Conservation (phyloP, 2,888 invertebrate genomes). For the Diaphora mendica region DNA sequence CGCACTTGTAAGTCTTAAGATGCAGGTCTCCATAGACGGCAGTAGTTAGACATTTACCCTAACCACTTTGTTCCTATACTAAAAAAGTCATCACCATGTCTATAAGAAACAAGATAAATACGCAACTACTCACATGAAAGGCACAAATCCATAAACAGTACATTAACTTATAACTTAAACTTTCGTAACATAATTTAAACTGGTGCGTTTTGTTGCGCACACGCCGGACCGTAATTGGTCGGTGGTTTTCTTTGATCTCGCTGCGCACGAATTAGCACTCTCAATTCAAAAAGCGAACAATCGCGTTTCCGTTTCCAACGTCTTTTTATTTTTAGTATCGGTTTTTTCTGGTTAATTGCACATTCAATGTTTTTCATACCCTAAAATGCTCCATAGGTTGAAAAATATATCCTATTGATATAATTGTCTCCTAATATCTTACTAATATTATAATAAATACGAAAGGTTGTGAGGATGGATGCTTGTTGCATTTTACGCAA, state of each 20-base stretch:
- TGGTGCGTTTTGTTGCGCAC: conserved; percentile 75
- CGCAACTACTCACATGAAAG: conserved; percentile 3
- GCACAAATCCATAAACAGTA: conserved; percentile 8
- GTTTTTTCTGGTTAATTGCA: conserved; percentile 38
- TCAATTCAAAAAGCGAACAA: conserved; percentile 65
- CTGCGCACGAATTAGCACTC: conserved; percentile 77
- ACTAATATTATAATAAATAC: too few relatives aligned
- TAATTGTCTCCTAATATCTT: too few relatives aligned
- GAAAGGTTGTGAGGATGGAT: too few relatives aligned
- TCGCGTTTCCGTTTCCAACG: conserved; percentile 70
- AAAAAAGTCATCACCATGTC: not conserved
- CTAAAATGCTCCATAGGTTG: conserved; percentile 13
- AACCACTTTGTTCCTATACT: too few relatives aligned
- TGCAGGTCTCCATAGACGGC: too few relatives aligned
- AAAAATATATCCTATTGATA: not conserved
- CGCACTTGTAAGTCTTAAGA: too few relatives aligned
- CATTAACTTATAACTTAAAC: conserved; percentile 33
- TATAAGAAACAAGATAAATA: not conserved
- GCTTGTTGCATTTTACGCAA: too few relatives aligned
- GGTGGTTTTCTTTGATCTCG: conserved; percentile 75
- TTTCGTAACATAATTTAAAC: conserved; percentile 58
- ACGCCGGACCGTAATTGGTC: conserved; percentile 74
- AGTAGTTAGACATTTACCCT: too few relatives aligned
- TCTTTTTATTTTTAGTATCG: conserved; percentile 51
- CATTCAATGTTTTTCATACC: conserved; percentile 37